phyloP scores from a whole-genome alignment of 2,113 vertebrate genomes.

The Hiodon tergisus region DNA sequence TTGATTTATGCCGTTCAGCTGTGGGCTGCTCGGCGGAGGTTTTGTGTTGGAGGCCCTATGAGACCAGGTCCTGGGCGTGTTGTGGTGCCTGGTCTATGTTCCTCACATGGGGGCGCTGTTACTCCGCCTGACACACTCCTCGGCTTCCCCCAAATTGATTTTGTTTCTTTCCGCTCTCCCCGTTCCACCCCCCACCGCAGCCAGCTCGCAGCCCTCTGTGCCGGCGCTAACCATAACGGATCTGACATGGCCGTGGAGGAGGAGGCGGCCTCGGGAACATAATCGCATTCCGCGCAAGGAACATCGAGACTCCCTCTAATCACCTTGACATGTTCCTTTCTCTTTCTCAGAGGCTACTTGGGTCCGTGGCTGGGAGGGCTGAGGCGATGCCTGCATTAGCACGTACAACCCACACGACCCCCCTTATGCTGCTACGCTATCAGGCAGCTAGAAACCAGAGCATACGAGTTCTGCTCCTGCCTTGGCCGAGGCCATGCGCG shows the following conservation, averaged over 20 bases:
- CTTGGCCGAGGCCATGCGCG: not conserved
- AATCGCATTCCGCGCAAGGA: constrained; percentile 21
- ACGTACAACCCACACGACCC: not conserved
- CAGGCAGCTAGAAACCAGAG: no score
- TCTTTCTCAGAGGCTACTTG: not conserved
- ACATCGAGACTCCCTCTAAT: constrained; percentile 19
- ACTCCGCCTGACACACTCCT: constrained; percentile 15
- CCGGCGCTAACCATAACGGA: constrained; percentile 14
- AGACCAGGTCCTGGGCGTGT: no score
- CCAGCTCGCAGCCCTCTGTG: constrained; percentile 25
- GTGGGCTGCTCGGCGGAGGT: no score
- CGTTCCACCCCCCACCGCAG: not conserved
- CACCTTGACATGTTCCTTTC: constrained; percentile 21
- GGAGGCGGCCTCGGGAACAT: constrained; percentile 9
- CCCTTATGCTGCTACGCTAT: not conserved
- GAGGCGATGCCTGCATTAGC: not conserved
- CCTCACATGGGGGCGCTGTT: constrained; percentile 22
- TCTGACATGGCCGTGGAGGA: constrained; percentile 13
- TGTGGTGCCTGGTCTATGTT: not conserved
- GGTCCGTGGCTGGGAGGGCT: not conserved
- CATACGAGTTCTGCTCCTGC: not conserved
- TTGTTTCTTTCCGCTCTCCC: not conserved
- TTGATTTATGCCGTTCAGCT: no score
- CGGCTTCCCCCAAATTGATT: constrained; percentile 1
- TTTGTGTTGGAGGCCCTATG: no score